These are phyloP conservation scores for Nemapogon koenigi DNA, from an alignment of 2,888 invertebrate species.

Conservation along the genomic window DNA sequence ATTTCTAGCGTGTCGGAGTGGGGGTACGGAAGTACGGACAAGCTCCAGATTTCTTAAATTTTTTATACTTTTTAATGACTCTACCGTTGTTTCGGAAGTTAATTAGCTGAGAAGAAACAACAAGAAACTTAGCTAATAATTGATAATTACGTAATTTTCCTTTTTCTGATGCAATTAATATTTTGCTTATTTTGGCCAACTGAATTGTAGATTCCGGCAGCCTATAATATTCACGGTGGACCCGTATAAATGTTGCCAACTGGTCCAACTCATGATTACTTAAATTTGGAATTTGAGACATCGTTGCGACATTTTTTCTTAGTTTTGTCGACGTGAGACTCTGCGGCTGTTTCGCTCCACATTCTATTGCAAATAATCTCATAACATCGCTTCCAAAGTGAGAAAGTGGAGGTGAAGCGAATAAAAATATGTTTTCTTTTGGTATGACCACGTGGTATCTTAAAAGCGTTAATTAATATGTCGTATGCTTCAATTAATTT, in stretches of 20 bases:
- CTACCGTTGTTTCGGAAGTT: too few species aligned
- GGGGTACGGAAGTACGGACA: too few species aligned
- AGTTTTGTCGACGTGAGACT: neutral
- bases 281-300: neutral
- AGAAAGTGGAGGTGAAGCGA: neutral
- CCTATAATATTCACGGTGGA: neutral
- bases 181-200: neutral
- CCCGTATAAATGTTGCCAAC: neutral
- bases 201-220: neutral
- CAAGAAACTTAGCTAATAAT: too few species aligned
- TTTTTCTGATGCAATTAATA: neutral
- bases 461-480: neutral
- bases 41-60: too few species aligned
- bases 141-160: neutral
- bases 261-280: neutral
- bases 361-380: neutral
- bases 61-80: too few species aligned
- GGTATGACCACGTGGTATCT: neutral
- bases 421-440: neutral
- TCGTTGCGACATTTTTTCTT: neutral
- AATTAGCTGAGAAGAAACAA: too few species aligned
- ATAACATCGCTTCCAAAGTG: neutral
- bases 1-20: too few species aligned
- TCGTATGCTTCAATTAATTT: neutral
- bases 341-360: conserved; percentile 1